Base-by-base conservation (phyloP, 1,140 invertebrate genomes). In the Drosophila obscura region DNA sequence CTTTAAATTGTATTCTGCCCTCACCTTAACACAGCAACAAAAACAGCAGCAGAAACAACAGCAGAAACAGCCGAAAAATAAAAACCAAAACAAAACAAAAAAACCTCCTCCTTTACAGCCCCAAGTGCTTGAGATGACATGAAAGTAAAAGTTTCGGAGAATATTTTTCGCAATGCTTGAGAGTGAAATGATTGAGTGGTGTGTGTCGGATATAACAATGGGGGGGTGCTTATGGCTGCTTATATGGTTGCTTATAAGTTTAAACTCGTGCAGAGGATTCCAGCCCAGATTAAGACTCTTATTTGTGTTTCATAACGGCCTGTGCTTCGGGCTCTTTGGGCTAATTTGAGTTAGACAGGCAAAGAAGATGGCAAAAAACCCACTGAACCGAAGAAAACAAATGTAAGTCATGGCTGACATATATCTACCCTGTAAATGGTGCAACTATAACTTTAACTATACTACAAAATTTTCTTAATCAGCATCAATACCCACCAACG, bases 101-200 rank as follows among this genome's bases (percentile, higher is more conserved):
- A 28, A 28, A 28, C 26, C 26, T 28, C 26, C 26, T 7, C 3
- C 22, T 24, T 4, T 31, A 3, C 5, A 28, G 26, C 26, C 6
- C 6, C 26, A 28, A 28, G 26, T 28, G 26, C 26, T 58, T 52
- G 50, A 53, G 55, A 55, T 52, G 51, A 58, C 57, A 73, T 66
- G 65, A 85, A 85, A 85, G 81, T 85, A 87, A 85, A 87, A 85
- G 74, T 75, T 75, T 45, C 9, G 31, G 41, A 77, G 73, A 80
- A 75, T 82, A 39, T 51, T 67, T 51, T 63, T 41, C 8, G 45
- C 57, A 31, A 43, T 28, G 43, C 45, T 59, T 52, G 46, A 62
- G 51, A 72, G 52, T 53, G 26, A 62, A 75, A 53, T 46, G 66
- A 44, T 15, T 7, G 39, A 44, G 24, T 44, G 44, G 44, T 13